These are phyloP conservation scores for Acanthornis magna DNA, from an alignment of 2,797 vertebrate species.

Conservation along the genomic window DNA sequence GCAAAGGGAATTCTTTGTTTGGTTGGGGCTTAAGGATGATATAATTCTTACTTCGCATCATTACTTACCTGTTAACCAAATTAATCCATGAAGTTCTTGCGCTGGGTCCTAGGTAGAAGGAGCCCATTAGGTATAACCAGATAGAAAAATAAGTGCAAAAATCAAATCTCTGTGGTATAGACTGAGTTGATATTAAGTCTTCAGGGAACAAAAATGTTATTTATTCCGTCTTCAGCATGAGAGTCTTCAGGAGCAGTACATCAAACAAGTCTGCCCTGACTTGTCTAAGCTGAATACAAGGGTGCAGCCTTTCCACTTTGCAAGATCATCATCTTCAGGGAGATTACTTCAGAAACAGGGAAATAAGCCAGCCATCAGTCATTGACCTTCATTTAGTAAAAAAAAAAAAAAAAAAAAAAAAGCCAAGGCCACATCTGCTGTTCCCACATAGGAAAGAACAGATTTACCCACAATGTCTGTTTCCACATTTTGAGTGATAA, in stretches of 20 bases:
- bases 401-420: not conserved
- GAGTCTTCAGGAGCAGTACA: not conserved
- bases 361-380: not conserved
- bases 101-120: not conserved
- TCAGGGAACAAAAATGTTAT: not conserved
- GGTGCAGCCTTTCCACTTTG: not conserved
- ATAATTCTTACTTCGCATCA: not conserved
- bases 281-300: not conserved
- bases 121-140: not conserved
- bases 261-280: accelerated
- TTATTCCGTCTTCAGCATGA: not conserved
- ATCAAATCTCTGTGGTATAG: not conserved
- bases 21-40: not conserved
- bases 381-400: not conserved
- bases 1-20: not conserved
- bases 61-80: not conserved
- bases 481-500: not conserved
- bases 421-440: not conserved
- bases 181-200: not conserved
- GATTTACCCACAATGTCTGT: not conserved
- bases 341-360: not conserved
- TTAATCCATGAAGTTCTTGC: not conserved
- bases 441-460: not conserved
- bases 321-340: accelerated
- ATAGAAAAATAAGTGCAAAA: not conserved